Base-by-base conservation (phyloP, 2,888 invertebrate genomes). In the Drosophila ezoana region DNA sequence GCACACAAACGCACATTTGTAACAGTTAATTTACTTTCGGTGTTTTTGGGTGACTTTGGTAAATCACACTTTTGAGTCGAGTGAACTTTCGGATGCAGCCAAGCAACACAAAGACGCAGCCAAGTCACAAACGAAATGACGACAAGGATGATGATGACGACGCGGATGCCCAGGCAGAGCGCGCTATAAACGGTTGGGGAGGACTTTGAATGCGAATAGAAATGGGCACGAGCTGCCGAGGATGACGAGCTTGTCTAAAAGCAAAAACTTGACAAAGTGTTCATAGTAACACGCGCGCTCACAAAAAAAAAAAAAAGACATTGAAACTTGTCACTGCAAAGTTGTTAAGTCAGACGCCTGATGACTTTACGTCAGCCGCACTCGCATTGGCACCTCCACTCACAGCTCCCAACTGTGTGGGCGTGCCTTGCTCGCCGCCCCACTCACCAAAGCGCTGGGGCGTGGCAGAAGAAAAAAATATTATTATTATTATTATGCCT, bases 261-360 rank as follows among this genome's bases (percentile, higher is more conserved):
- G 81, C 64, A 76, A 80, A 85, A 87, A 89, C 77, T 89, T 87
- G 79, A 77, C 88, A 83, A 81, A 87, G 81, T 83, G 83, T 79
- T 89, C 85, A 79, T 79, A 86, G 83, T 76, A 75, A 75, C 66
- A 76, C 68, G 80, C 75, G 68, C 68, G 65, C 44, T 61, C 71
- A 60, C 56, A 28, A 56, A 66, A 67, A 77, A 72, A 28, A 53
- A 62, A 63, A 72, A 70, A 57, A 61, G 72, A 76, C 84, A 77
- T 78, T 69, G 78, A 87, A 88, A 87, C 81, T 87, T 87, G 83
- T 77, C 88, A 78, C 66, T 79, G 76, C 60, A 86, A 85, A 89
- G 86, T 88, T 89, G 81, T 88, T 83, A 88, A 87, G 83, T 89
- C 87, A 87, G 78, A 73, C 76, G 72, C 79, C 79, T 81, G 87